Evolutionary conservation across 2,888 invertebrate genomes (phyloP), one percentile per base, ranked within the genome.

Genomic region (Tenthredo mesomela): DNA sequence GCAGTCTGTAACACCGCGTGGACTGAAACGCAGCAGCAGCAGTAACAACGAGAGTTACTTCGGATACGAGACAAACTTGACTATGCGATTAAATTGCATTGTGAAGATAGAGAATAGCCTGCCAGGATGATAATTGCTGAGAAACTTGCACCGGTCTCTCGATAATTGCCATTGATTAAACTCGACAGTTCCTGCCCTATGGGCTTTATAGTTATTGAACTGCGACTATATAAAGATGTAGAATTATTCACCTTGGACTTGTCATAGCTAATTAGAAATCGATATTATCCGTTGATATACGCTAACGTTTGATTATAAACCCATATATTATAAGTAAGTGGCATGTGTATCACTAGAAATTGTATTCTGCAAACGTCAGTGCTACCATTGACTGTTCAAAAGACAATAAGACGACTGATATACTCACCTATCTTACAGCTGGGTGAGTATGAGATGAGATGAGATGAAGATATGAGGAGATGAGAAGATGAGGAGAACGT

Each of bases 91-190:
- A 70, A 70, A 70, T 70, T 70, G 70, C 70, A 70, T 70, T 75
- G 47, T 43, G 75, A 75, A 12, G 75, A 47, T 77, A 29, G 54
- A 77, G 77, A 77, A 73, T 73, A 21, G 43, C 43, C 21, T 40
- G 61, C 80, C 33, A 50, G 21, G 80, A 61, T 80, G 80, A 80
- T 80, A 80, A 80, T 80, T 80, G 80, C 80, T 40, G 10, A 77
- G 21, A 29, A 77, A 40, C 80, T 5, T 25, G 40, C 58, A 50
- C 12, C 37, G 21, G 58, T 12, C 9, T 15, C 21, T 6, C 37
- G 80, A 80, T 61, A 80, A 80, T 61, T 21, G 58, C 40, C 61
- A 80, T 37, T 80, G 80, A 80, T 80, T 58, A 40, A 80, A 61
- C 21, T 40, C 67, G 67, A 67, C 33, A 25, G 67, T 67, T 67